phyloP scores from a whole-genome alignment of 2,113 vertebrate genomes.

The Progne subis region DNA sequence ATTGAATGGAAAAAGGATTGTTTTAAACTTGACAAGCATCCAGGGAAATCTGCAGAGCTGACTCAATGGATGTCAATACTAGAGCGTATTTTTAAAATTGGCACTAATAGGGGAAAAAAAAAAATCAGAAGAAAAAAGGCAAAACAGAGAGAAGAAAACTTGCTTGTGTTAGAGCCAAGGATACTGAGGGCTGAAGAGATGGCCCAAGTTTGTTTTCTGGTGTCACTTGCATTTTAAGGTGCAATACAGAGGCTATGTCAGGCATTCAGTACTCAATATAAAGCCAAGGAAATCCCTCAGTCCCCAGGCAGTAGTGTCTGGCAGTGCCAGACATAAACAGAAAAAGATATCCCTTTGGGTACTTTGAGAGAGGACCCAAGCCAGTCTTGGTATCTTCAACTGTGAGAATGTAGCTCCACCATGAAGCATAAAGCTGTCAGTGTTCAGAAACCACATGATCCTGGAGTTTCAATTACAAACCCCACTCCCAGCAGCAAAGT shows the following conservation, averaged over 20 bases:
- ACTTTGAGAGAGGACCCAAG: neutral
- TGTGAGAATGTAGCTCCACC: neutral
- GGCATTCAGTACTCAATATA: neutral
- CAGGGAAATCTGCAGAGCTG: neutral
- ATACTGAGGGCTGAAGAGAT: neutral
- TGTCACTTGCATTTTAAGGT: neutral
- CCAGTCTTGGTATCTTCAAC: neutral
- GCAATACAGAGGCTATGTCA: neutral
- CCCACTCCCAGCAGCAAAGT: neutral
- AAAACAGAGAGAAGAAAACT: neutral
- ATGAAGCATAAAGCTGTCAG: neutral
- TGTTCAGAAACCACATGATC: neutral
- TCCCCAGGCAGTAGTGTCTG: neutral
- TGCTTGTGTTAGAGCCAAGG: neutral
- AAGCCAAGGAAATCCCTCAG: neutral
- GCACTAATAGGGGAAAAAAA: neutral
- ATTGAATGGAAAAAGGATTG: neutral
- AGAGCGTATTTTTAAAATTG: neutral
- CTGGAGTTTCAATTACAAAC: neutral
- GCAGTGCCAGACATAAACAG: neutral
- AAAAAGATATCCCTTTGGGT: neutral
- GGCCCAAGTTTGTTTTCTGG: neutral
- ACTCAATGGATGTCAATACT: neutral
- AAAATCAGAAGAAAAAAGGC: neutral
- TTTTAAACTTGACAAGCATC: neutral